These are phyloP conservation scores for Periophthalmodon schlosseri DNA, from an alignment of 2,113 vertebrate genomes.

Conservation along the genomic window DNA sequence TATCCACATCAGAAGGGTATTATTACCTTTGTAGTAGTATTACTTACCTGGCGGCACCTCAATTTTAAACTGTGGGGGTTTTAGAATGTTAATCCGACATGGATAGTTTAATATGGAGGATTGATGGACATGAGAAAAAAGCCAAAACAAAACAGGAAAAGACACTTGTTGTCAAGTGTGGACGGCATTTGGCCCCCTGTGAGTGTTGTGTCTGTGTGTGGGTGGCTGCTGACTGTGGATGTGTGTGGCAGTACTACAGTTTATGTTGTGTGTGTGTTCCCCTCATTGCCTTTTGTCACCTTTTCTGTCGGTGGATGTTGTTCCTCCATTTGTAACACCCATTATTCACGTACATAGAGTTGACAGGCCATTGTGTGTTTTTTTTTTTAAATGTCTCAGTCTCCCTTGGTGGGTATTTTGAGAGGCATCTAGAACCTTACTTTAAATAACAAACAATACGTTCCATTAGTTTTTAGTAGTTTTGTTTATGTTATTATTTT, in stretches of 20 bases:
- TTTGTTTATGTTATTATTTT: too few relatives aligned
- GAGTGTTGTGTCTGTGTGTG: constrained; percentile 14
- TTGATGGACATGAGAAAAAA: constrained; percentile 11
- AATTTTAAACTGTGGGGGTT: not conserved
- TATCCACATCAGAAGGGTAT: not conserved
- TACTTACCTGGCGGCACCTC: constrained; percentile 22
- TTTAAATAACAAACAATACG: not conserved
- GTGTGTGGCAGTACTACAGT: constrained; percentile 11
- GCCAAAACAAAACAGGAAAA: not conserved
- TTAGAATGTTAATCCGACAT: not conserved
- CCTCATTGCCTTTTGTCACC: not conserved
- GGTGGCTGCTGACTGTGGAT: constrained; percentile 6
- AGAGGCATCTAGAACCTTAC: not conserved
- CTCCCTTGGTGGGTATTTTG: not conserved
- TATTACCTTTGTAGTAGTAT: too few relatives aligned
- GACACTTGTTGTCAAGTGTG: constrained; percentile 1
- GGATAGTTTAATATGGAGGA: constrained; percentile 21
- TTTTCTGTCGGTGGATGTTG: not conserved
- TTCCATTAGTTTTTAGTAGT: not conserved
- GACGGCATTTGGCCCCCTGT: constrained; percentile 26
- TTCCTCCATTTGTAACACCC: not conserved
- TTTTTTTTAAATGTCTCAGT: not conserved
- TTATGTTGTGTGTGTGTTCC: constrained; percentile 2
- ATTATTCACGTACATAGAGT: not conserved
- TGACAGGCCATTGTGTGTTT: not conserved